Base-by-base conservation (phyloP, 1,140 invertebrate species). In the Tetraneura akinire region DNA sequence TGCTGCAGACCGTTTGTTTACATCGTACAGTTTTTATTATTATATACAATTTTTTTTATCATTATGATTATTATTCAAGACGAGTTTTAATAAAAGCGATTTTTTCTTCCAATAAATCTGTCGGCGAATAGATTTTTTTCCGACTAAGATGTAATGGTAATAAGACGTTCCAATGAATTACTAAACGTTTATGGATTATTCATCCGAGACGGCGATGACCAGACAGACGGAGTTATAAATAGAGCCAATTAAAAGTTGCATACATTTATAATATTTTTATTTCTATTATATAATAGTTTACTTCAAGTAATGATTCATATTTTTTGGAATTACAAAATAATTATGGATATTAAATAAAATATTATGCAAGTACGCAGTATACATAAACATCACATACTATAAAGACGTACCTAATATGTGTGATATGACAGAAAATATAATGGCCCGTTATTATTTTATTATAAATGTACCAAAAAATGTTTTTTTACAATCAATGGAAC, bases 1-100 rank as follows among this genome's bases (percentile, higher is more conserved):
- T 45, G 37, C 66, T 68, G 37, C 66, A 45, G 66, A 68, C 66
- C 21, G 66, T 68, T 68, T 68, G 66, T 68, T 68, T 68, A 68
- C 42, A 37, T 68, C 66, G 66, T 23, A 68, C n/a, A 37, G 42
- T 45, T 23, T 57, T 57, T 57, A 57, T 57, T 57, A 57, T 57
- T 57, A 57, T 57, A n/a, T 62, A 32, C 18, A 8, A 62, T 62
- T 62, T 32, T 62, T 62, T 66, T 37, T 37, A 32, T 10, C 13
- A 23, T 60, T 29, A 29, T 42, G 21, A 42, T 42, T 42, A 14
- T 21, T 37, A 21, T 68, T 1, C 42, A 21, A 26, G 23, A 47
- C 68, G 23, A 71, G 68, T 49, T 71, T 68, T 70, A 47, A 47
- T 49, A 23, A 3, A 70, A 29, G 42, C 42, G 42, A 8, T 70